Evolutionary conservation across 2,113 vertebrate species (phyloP).

Genomic region (Centropus unirufus): DNA sequence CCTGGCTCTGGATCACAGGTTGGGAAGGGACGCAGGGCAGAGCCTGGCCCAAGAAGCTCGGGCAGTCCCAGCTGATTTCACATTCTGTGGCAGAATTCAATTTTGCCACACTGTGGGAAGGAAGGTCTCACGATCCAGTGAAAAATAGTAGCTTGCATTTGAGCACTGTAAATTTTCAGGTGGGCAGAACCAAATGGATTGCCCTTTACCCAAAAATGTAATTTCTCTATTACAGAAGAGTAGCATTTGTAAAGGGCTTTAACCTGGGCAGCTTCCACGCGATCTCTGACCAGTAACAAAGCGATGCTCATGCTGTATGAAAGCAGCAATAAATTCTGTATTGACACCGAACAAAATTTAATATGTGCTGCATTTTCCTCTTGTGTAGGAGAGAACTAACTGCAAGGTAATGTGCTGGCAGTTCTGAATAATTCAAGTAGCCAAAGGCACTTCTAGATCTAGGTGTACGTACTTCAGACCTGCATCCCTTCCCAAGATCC

Average conservation of each 20-base stretch:
- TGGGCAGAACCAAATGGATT: neutral
- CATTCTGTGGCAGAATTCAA: neutral
- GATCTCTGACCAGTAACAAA: neutral
- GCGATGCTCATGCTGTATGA: accelerated
- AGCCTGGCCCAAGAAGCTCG: neutral
- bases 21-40: neutral
- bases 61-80: neutral
- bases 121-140: neutral
- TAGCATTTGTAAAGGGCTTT: neutral
- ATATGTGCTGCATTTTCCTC: neutral
- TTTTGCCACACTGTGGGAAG: neutral
- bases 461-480: neutral
- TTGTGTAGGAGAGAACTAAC: neutral
- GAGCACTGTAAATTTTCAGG: neutral
- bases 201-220: neutral
- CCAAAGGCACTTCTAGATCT: neutral
- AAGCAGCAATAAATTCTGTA: neutral
- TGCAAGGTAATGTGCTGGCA: neutral
- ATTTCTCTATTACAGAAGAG: neutral
- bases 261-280: accelerated
- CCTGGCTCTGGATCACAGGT: too few species aligned
- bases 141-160: neutral
- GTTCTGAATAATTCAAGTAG: neutral
- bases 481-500: neutral
- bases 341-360: neutral